Percentiles rank a stretch among this genome's conserved stretches.
Evolutionary conservation across 2,797 vertebrate species (phyloP).

Genomic region (Oreochromis grahami): DNA sequence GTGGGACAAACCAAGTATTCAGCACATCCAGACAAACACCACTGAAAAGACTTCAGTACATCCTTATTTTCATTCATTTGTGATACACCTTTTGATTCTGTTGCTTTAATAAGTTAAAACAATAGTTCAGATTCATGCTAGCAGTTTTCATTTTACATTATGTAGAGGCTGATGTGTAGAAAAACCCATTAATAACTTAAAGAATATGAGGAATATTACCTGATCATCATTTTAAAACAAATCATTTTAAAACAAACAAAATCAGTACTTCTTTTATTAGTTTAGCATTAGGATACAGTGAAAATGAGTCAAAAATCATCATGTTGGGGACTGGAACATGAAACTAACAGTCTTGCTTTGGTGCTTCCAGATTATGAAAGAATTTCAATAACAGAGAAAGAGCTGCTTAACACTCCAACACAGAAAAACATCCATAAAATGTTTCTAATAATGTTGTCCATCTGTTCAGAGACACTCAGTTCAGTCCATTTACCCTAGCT

Average conservation of each 20-base stretch:
- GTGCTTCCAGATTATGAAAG: background rate
- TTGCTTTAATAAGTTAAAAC: background rate
- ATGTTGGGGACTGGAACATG: background rate
- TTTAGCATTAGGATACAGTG: background rate
- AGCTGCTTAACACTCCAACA: background rate
- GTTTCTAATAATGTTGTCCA: background rate
- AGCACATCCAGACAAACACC: background rate
- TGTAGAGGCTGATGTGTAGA: background rate
- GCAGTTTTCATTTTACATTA: background rate
- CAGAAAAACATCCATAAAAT: background rate
- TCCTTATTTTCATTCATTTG: background rate
- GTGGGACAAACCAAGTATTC: background rate
- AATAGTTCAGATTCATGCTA: background rate
- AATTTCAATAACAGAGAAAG: background rate
- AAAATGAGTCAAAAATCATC: background rate
- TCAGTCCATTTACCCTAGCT: background rate
- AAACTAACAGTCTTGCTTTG: background rate
- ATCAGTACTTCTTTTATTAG: accelerated
- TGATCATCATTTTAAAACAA: background rate
- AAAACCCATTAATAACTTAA: background rate
- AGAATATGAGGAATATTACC: background rate
- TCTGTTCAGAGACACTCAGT: background rate
- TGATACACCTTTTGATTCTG: background rate
- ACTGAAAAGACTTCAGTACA: background rate
- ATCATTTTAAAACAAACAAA: background rate